These are phyloP conservation scores for Haplochromis vanheusdeni DNA, from an alignment of 2,113 vertebrate genomes.

Conservation along the genomic window DNA sequence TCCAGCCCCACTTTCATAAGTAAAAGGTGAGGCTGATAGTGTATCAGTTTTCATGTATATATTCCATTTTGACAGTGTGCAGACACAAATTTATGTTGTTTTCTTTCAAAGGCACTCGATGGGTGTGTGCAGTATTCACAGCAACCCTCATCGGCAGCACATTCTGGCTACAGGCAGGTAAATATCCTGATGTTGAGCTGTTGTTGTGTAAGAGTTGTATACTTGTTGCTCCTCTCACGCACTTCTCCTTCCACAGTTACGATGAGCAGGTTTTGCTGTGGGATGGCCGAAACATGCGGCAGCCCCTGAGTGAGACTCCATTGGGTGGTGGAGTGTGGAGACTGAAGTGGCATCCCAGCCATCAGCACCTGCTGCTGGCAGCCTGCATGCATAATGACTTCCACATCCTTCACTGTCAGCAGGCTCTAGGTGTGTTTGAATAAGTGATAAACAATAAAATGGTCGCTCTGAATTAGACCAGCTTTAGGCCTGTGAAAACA, in stretches of 20 bases:
- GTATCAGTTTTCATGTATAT: neutral
- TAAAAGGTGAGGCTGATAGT: constrained; percentile 64
- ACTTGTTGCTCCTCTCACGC: neutral
- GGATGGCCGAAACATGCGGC: constrained; percentile 84
- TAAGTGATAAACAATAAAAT: neutral
- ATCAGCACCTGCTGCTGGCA: constrained; percentile 79
- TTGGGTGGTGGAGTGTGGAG: constrained; percentile 88
- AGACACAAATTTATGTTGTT: neutral
- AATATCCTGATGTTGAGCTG: neutral
- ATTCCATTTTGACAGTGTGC: neutral
- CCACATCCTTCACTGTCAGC: constrained; percentile 80
- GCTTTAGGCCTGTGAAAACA: neutral
- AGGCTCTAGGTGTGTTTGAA: constrained; percentile 65
- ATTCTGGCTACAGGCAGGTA: constrained; percentile 92
- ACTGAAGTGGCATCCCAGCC: constrained; percentile 87
- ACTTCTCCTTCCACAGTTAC: constrained; percentile 70
- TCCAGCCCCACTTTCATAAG: constrained; percentile 77
- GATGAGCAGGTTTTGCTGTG: constrained; percentile 89
- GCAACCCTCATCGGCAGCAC: constrained; percentile 81
- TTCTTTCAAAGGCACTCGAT: constrained; percentile 79
- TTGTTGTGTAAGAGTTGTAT: neutral
- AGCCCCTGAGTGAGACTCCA: constrained; percentile 74
- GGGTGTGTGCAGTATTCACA: constrained; percentile 95
- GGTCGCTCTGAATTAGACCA: neutral
- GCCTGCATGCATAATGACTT: constrained; percentile 92